Evolutionary conservation across 2,113 vertebrate genomes (phyloP), one percentile per base, ranked within the genome.

Genomic region (Picathartes gymnocephalus): DNA sequence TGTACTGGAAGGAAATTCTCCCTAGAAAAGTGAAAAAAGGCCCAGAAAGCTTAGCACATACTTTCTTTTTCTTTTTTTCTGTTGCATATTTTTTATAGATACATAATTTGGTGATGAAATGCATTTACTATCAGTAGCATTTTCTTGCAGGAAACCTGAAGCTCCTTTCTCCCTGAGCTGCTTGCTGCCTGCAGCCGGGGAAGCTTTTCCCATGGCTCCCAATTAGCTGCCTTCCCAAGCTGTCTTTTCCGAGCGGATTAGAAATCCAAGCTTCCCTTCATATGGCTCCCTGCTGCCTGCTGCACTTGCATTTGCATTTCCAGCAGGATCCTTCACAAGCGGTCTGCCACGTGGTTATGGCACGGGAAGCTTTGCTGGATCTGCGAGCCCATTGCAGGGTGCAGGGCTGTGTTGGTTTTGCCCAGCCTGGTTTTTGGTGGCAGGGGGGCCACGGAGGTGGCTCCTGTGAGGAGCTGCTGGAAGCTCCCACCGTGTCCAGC

Each of bases 151-250:
- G 57, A 72, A 91, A 64, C 57, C 58, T 65, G 8, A 24, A 57
- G 30, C 66, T 95, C 54, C 50, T 17, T 28, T 69, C 31, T 90
- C 45, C 30, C 30, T 1, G 33, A 91, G 61, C 65, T 54, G 31
- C 77, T 90, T 60, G 39, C 42, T 66, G 51, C 0, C 0, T 57
- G 42, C 61, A 77, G 31, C 66, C 42, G 3, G 39, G 60, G 47
- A 92, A 81, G 40, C 78, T 39, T 95, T 95, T 95, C 87, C 94
- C 89, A 42, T 25, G 53, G 65, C 65, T 93, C 89, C 81, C 83
- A 94, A 88, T 92, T 95, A 95, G 69, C 48, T 6, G 30, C 88
- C 72, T 83, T 16, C 47, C 68, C 65, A 53, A 76, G 61, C 93
- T 90, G 50, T 47, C 68, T 81, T 71, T 88, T 77, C 80, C 84